These are phyloP conservation scores for Dolichomitus sp. DNA, from an alignment of 2,888 invertebrate genomes.

Conservation along the genomic window DNA sequence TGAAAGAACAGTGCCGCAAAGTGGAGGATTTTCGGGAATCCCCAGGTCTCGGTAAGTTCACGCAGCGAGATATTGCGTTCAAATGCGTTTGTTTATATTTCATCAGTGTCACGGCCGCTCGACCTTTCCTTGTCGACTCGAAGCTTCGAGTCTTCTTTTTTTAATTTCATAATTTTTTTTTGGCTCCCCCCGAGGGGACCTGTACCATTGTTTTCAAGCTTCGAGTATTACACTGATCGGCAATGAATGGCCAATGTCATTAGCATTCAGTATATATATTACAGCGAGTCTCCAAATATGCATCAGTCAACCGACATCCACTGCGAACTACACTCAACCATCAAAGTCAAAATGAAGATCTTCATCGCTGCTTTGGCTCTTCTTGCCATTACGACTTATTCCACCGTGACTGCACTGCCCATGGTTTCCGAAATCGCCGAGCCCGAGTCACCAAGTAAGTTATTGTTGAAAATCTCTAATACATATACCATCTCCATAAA, in stretches of 20 bases:
- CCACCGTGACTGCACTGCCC: background rate
- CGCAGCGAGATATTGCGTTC: background rate
- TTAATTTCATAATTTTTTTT: too few species aligned
- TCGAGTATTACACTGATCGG: too few species aligned
- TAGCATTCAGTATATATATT: background rate
- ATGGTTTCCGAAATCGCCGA: background rate
- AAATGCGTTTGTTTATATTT: background rate
- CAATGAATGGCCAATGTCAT: too few species aligned
- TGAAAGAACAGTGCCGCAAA: background rate
- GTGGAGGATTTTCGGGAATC: background rate
- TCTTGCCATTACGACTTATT: constrained; percentile 12
- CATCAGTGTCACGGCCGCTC: background rate
- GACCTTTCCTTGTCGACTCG: background rate
- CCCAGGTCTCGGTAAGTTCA: background rate
- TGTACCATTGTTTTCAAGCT: too few species aligned
- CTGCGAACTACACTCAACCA: background rate
- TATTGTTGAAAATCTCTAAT: background rate
- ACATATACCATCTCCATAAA: too few species aligned
- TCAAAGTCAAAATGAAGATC: constrained; percentile 5
- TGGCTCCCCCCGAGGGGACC: too few species aligned
- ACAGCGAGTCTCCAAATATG: background rate
- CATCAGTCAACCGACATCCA: background rate
- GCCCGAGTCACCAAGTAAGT: background rate
- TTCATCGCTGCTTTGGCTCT: constrained; percentile 23
- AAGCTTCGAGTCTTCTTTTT: background rate